phyloP scores from a whole-genome alignment of 2,797 vertebrate species.

The Melanogrammus aeglefinus region DNA sequence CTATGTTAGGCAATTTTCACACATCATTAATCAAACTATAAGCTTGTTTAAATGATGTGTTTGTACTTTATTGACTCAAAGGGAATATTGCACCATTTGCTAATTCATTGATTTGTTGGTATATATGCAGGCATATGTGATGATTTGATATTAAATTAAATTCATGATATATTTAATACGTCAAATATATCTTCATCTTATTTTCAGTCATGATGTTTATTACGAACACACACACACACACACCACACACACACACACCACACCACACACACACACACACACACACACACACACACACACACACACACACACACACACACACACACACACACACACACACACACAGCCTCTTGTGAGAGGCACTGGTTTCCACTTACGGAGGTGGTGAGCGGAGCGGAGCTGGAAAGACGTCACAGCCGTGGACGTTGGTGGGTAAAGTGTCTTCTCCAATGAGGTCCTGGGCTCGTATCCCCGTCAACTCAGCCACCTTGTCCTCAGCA shows the following conservation, averaged over 20 bases:
- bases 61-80: neutral
- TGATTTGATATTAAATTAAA: neutral
- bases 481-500: conserved; percentile 81
- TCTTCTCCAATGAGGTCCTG: conserved; percentile 97
- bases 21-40: neutral
- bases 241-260: no score
- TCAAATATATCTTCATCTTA: neutral
- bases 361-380: conserved; percentile 77
- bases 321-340: no score
- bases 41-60: neutral
- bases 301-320: neutral
- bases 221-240: neutral
- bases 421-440: conserved; percentile 91
- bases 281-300: neutral
- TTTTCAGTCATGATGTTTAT: neutral
- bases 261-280: no score
- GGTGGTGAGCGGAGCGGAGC: conserved; percentile 86
- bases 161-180: neutral
- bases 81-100: neutral
- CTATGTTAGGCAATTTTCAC: neutral
- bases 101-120: neutral
- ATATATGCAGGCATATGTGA: neutral
- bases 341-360: neutral
- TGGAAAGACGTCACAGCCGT: conserved; percentile 89
- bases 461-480: conserved; percentile 92